Percentiles rank a stretch among this genome's conserved stretches.
phyloP scores from a whole-genome alignment of 1,140 invertebrate genomes.

The Agrilus planipennis region DNA sequence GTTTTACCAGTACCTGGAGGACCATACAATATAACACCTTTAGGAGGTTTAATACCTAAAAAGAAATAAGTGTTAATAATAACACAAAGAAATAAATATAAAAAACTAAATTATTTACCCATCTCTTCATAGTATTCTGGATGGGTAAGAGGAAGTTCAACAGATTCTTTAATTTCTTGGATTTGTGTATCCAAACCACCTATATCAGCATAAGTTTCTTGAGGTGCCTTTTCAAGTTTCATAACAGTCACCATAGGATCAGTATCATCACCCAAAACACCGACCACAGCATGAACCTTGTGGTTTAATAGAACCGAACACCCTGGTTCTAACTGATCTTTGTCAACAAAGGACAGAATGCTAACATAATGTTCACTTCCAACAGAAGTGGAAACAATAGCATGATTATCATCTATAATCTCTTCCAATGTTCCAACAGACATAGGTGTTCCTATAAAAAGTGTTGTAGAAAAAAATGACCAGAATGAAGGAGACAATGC shows the following conservation, averaged over 20 bases:
- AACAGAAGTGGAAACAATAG: conserved; percentile 98
- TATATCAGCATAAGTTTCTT: conserved; percentile 99
- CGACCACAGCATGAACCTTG: conserved; percentile 98
- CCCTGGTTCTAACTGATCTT: conserved; percentile 97
- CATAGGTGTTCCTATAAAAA: conserved; percentile 82
- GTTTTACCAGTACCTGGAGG: conserved; percentile 98
- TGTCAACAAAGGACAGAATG: conserved; percentile 98
- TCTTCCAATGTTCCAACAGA: conserved; percentile 99
- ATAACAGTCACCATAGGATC: conserved; percentile 99
- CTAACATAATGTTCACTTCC: conserved; percentile 99
- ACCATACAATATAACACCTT: conserved; percentile 98
- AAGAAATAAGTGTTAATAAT: too few species aligned
- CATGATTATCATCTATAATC: conserved; percentile 99
- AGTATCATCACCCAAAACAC: conserved; percentile 97
- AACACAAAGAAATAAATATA: not conserved
- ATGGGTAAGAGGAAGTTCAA: conserved; percentile 96
- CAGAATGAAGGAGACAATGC: too few species aligned
- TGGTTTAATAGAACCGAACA: conserved; percentile 98
- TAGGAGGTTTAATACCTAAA: conserved; percentile 88
- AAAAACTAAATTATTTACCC: conserved; percentile 45
- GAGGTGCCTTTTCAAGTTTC: conserved; percentile 99
- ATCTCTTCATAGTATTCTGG: conserved; percentile 99
- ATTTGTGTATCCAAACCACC: conserved; percentile 99
- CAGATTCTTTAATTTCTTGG: conserved; percentile 99
- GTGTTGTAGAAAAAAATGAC: not conserved